phyloP scores from a whole-genome alignment of 2,113 vertebrate genomes.

The Gasterosteus nipponicus region DNA sequence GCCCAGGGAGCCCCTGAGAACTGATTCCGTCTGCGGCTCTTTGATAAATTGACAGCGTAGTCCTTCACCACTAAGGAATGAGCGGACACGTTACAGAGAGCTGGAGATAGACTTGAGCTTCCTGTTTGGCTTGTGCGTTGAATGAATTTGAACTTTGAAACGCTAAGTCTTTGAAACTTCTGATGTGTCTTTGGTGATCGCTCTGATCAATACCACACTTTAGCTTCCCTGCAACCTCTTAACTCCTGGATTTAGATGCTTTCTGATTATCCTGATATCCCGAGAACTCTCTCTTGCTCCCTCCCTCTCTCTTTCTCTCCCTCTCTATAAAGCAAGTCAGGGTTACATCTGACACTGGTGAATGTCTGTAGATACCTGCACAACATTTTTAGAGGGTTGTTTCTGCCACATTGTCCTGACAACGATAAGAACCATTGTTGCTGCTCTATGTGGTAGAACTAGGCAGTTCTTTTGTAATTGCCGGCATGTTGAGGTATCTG shows the following conservation, averaged over 20 bases:
- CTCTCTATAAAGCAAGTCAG: slow-evolving; percentile 23
- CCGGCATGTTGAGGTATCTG: not conserved
- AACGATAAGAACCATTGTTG: not conserved
- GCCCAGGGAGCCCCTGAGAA: slow-evolving; percentile 16
- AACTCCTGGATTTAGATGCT: slow-evolving; percentile 33
- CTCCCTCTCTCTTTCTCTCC: slow-evolving; percentile 7
- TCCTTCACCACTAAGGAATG: slow-evolving; percentile 27
- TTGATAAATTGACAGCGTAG: slow-evolving; percentile 38
- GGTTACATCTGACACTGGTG: not conserved
- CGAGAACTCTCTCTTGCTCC: not conserved
- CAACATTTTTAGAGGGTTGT: not conserved
- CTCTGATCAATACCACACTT: slow-evolving; percentile 43
- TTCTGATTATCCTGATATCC: slow-evolving; percentile 22
- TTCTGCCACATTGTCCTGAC: not conserved
- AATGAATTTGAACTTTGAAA: slow-evolving; percentile 42
- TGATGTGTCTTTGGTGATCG: slow-evolving; percentile 23
- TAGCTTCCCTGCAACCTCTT: slow-evolving; percentile 17
- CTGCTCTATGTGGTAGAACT: not conserved
- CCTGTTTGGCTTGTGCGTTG: slow-evolving; percentile 9
- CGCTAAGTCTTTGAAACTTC: slow-evolving; percentile 49
- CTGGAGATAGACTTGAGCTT: slow-evolving; percentile 32
- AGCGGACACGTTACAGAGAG: slow-evolving; percentile 17
- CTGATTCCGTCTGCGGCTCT: slow-evolving; percentile 32
- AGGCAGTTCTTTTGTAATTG: slow-evolving; percentile 5
- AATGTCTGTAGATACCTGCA: not conserved